These are phyloP conservation scores for Cacoxenus indagator DNA, from an alignment of 2,888 invertebrate species.

Conservation along the genomic window DNA sequence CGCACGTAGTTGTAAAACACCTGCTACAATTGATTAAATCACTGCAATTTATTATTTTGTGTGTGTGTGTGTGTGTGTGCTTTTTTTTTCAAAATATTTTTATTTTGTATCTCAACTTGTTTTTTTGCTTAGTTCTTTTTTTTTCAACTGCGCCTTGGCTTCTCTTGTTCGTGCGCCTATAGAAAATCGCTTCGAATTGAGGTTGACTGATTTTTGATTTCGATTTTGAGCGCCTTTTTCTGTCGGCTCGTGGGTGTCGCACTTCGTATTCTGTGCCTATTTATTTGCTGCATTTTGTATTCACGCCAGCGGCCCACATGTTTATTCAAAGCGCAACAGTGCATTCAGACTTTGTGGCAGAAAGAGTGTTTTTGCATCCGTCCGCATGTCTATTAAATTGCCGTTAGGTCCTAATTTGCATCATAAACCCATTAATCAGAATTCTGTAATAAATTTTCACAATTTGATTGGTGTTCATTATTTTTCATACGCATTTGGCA, in stretches of 20 bases:
- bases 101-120: background rate
- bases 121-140: background rate
- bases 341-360: slow-evolving; percentile 3
- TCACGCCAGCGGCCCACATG: too few species aligned
- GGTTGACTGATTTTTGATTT: slow-evolving; percentile 39
- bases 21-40: slow-evolving; percentile 64
- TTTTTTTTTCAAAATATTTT: background rate
- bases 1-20: slow-evolving; percentile 56
- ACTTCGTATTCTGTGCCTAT: slow-evolving; percentile 29
- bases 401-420: background rate
- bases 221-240: slow-evolving; percentile 27
- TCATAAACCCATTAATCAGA: slow-evolving; percentile 6
- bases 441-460: slow-evolving; percentile 1
- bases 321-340: too few species aligned
- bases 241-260: slow-evolving; percentile 42
- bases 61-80: slow-evolving; percentile 30
- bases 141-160: background rate
- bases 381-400: background rate
- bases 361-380: background rate
- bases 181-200: slow-evolving; percentile 29
- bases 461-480: too few species aligned
- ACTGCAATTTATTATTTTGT: slow-evolving; percentile 56
- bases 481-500: too few species aligned
- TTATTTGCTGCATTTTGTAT: too few species aligned
- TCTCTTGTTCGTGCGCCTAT: too few species aligned